Conservation (phyloP, 1,140 invertebrate genomes). For the Penaeus vannamei region DNA sequence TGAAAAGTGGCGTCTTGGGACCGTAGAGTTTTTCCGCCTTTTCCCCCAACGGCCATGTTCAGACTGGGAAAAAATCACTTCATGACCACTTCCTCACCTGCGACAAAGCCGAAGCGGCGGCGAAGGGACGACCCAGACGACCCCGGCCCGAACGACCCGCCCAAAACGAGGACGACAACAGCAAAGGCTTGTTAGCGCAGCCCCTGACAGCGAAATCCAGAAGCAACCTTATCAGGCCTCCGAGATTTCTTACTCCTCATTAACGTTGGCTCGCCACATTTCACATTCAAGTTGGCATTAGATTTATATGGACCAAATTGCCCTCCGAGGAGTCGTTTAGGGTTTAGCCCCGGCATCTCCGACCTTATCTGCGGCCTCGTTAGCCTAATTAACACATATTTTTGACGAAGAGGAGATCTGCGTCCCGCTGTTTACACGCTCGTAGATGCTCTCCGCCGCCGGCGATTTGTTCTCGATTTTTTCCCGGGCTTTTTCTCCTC, state of each 20-base stretch:
- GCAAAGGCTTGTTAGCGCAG: background rate
- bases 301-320: slow-evolving; percentile 62
- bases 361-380: slow-evolving; percentile 57
- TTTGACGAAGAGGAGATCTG: slow-evolving; percentile 62
- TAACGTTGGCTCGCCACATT: slow-evolving; percentile 59
- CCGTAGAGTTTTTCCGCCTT: no score
- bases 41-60: no score
- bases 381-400: slow-evolving; percentile 63
- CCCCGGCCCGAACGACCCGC: no score
- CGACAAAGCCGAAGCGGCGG: no score
- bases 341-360: slow-evolving; percentile 40
- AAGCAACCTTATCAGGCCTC: slow-evolving; percentile 48
- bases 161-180: slow-evolving; percentile 21
- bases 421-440: slow-evolving; percentile 35
- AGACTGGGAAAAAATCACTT: no score
- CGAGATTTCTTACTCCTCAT: slow-evolving; percentile 64
- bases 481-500: slow-evolving; percentile 31
- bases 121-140: no score
- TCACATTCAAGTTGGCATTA: slow-evolving; percentile 65
- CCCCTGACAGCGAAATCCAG: slow-evolving; percentile 23
- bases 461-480: slow-evolving; percentile 7
- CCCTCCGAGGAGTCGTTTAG: slow-evolving; percentile 59
- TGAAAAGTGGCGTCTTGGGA: no score
- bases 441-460: slow-evolving; percentile 33
- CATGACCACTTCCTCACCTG: no score